Percentiles rank a stretch among this genome's conserved stretches.
phyloP scores from a whole-genome alignment of 2,888 invertebrate species.

The Heliconius erato region DNA sequence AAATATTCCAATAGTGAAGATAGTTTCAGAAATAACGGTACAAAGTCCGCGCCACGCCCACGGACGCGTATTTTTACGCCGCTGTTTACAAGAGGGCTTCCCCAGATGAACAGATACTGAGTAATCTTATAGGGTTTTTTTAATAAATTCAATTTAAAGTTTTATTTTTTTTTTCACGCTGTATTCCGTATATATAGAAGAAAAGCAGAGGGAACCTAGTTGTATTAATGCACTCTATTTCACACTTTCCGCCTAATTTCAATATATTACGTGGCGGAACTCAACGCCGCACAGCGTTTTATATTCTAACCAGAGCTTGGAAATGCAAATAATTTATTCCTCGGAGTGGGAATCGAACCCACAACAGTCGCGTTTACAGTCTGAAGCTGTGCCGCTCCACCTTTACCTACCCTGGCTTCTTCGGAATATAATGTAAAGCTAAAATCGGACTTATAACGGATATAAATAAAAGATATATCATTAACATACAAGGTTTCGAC shows the following conservation, averaged over 20 bases:
- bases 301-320: not conserved
- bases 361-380: not conserved
- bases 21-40: slow-evolving; percentile 15
- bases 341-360: not conserved
- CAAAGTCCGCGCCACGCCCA: slow-evolving; percentile 34
- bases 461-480: not conserved
- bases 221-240: not conserved
- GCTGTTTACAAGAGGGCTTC: slow-evolving; percentile 27
- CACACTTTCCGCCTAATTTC: not conserved
- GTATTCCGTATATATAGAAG: not conserved
- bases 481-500: not conserved
- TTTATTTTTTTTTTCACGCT: not conserved
- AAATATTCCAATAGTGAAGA: not conserved
- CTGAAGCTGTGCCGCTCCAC: not conserved
- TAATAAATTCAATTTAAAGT: too few species aligned
- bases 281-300: not conserved
- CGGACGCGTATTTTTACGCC: slow-evolving; percentile 18
- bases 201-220: not conserved
- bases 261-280: not conserved
- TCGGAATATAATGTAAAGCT: too few species aligned
- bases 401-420: too few species aligned
- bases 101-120: slow-evolving; percentile 25
- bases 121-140: not conserved
- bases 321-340: not conserved
- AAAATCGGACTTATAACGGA: not conserved